Evolutionary conservation across 2,888 invertebrate genomes (phyloP), one percentile per base, ranked within the genome.

Genomic region (Morinoia aosen): DNA sequence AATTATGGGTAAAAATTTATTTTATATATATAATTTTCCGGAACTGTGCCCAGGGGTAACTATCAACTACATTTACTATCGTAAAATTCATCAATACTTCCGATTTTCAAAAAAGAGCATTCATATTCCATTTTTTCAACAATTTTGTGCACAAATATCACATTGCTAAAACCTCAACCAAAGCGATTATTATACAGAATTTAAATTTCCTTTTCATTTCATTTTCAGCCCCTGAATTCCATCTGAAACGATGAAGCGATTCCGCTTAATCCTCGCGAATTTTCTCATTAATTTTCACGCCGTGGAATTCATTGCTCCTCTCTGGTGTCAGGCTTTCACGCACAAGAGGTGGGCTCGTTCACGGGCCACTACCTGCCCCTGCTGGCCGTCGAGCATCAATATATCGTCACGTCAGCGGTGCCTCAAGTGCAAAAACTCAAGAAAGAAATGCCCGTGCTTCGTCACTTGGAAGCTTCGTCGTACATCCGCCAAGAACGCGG

Each of bases 321-420:
- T 88, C 88, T 39, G 12, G 33, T 91, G 96, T 57, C 96, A 97
- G 97, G 97, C 16, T 97, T 97, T 96, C 97, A 97, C 97, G 97
- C 97, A 7, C 97, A 97, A 91, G 97, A 97, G 96, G 97, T 97
- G n/a, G 97, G 97, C 0, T 96, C 97, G 91, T 96, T 97, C 96
- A 97, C 97, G 10, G 97, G 97, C 4, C 96, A 97, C 40, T 97
- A 97, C 76, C 96, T 97, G 11, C 97, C 97, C 5, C 96, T 97
- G 12, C 97, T 97, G 11, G 97, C 97, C 56, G 97, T 97, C 5
- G 97, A 97, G 96, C 97, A 97, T 96, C 97, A 97, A 96, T 97
- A 97, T 96, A 97, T 97, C 61, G 97, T 97, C 25, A 97, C 97
- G 0, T 97, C 97, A 58, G 96, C 97, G 10, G 97, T 97, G 48